Percentiles rank a stretch among this genome's conserved stretches.
These are phyloP conservation scores for Synanthedon vespiformis DNA, from an alignment of 2,888 invertebrate genomes.

Conservation along the genomic window DNA sequence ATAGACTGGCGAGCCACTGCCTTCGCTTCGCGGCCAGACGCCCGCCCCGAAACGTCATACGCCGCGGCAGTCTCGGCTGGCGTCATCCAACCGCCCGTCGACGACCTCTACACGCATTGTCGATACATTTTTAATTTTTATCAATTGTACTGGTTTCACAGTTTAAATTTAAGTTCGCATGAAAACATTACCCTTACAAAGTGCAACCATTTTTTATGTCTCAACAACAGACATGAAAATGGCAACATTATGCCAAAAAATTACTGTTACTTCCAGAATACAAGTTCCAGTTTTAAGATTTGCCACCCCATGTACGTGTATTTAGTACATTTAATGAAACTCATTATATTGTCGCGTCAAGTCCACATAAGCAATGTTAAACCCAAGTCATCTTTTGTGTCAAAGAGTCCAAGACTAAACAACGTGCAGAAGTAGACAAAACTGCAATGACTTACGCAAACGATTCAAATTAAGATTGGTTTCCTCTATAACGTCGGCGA, in stretches of 20 bases:
- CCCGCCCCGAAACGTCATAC: slow-evolving; percentile 11
- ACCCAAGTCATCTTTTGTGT: too few relatives aligned
- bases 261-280: too few relatives aligned
- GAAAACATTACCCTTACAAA: too few relatives aligned
- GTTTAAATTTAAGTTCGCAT: background rate
- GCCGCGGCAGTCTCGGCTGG: slow-evolving; percentile 9
- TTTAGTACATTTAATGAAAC: too few relatives aligned
- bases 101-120: slow-evolving; percentile 13
- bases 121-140: slow-evolving; percentile 6
- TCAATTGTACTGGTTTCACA: background rate
- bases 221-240: too few relatives aligned
- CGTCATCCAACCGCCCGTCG: slow-evolving; percentile 13
- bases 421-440: background rate
- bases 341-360: too few relatives aligned
- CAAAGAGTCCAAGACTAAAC: background rate
- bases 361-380: too few relatives aligned
- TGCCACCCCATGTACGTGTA: too few relatives aligned
- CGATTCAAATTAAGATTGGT: background rate
- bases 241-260: too few relatives aligned
- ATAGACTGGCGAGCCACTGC: slow-evolving; percentile 40
- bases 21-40: slow-evolving; percentile 4
- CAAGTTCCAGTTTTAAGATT: too few relatives aligned
- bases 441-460: background rate
- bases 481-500: background rate
- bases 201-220: too few relatives aligned